phyloP scores from a whole-genome alignment of 1,140 invertebrate species.

The Drosophila obscura region DNA sequence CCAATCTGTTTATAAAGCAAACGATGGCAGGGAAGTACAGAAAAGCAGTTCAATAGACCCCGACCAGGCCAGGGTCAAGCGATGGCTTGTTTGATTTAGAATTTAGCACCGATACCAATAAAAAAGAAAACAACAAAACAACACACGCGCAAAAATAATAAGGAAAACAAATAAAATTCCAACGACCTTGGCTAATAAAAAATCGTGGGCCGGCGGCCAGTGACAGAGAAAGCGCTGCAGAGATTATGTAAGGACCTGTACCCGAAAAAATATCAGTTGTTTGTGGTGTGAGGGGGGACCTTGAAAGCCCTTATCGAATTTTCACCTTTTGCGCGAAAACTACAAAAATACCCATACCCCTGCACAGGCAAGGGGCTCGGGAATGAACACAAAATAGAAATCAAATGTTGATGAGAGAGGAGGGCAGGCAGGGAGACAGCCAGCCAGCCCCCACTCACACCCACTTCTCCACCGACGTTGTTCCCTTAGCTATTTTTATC shows the following conservation, averaged over 20 bases:
- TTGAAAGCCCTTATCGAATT: slow-evolving; percentile 80
- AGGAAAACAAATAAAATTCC: slow-evolving; percentile 22
- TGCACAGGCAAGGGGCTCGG: slow-evolving; percentile 20
- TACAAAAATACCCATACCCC: slow-evolving; percentile 52
- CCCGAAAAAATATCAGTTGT: slow-evolving; percentile 43
- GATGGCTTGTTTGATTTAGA: slow-evolving; percentile 39
- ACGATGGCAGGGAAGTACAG: slow-evolving; percentile 21
- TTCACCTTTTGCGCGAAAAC: slow-evolving; percentile 79
- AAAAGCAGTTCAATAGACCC: slow-evolving; percentile 44
- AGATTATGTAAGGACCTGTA: slow-evolving; percentile 65
- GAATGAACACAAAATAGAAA: slow-evolving; percentile 40
- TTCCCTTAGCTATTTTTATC: slow-evolving; percentile 35
- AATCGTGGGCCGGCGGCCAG: slow-evolving; percentile 19
- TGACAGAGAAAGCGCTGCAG: slow-evolving; percentile 31
- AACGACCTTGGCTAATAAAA: slow-evolving; percentile 78
- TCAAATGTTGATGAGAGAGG: slow-evolving; percentile 28
- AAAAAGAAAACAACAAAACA: slow-evolving; percentile 5
- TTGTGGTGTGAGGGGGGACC: slow-evolving; percentile 31
- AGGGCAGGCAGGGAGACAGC: slow-evolving; percentile 2
- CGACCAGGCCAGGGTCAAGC: slow-evolving; percentile 53
- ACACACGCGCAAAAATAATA: slow-evolving; percentile 16
- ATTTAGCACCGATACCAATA: slow-evolving; percentile 41
- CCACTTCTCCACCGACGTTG: not conserved
- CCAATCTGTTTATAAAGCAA: slow-evolving; percentile 34
- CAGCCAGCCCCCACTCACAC: slow-evolving; percentile 1